Evolutionary conservation across 1,140 invertebrate species (phyloP), one percentile per base, ranked within the genome.

Genomic region (Apis dorsata): DNA sequence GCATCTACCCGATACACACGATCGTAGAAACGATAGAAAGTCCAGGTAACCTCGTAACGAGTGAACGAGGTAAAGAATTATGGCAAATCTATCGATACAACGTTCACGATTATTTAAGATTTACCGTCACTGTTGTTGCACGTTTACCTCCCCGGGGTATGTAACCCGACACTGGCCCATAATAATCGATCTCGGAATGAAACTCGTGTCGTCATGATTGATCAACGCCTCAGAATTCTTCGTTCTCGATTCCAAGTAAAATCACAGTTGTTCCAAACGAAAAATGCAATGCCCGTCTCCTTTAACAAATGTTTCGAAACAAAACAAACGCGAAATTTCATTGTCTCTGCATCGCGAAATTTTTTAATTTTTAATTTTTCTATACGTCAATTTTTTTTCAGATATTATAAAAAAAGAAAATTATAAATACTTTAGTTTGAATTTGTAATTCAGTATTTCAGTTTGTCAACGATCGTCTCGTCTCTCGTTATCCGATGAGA

Each of bases 121-220:
- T 71, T 79, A 79, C 68, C 57, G 68, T 72, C 57, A 53, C 55
- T 72, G 53, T 79, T 24, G n/a, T 15, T 24, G n/a, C 15, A 19
- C 24, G n/a, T 72, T 79, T 53, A 79, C 8, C 44, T 53, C 57
- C 77, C 10, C n/a, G 9, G 49, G 57, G 44, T 53, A 79, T 44
- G 24, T 28, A 69, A 79, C 44, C 24, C 34, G 19, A 80, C 10
- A 19, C 13, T 12, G 19, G 28, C 8, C 19, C 0, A 15, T 81
- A 76, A 68, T 81, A 59, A 76, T 66, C 71, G 71, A 69, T 59
- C 59, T 76, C 63, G n/a, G 63, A 76, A 65, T 69, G 62, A 69
- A 49, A 73, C 55, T 80, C 62, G 15, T 59, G 68, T 80, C 62
- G 59, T 79, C 77, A 69, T 74, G 70, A 79, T 73, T 44, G 60